Conservation (phyloP, 2,113 vertebrate species). For the Falco punctatus region DNA sequence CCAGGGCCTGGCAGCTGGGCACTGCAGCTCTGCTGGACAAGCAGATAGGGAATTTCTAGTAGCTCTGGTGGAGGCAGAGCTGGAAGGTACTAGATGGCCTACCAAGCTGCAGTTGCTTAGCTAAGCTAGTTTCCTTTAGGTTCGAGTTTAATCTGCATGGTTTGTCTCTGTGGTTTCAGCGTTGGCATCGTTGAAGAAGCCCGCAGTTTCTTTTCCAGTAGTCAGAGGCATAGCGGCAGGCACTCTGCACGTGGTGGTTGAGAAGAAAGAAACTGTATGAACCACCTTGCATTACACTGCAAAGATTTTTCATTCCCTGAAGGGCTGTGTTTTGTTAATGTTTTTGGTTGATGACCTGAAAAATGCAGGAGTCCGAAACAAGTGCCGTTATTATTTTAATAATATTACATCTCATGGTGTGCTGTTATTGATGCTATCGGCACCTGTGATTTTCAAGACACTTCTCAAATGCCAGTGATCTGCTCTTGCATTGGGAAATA, state of each 20-base stretch:
- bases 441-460: conserved; percentile 9
- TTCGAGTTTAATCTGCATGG: rapidly evolving
- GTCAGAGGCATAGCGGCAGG: neutral
- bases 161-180: neutral
- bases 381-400: conserved; percentile 30
- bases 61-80: neutral
- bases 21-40: neutral
- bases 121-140: neutral
- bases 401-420: neutral
- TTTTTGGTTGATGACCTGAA: conserved; percentile 56
- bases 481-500: neutral
- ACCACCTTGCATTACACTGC: neutral
- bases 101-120: neutral
- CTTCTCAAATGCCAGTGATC: conserved; percentile 8
- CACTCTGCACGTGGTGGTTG: neutral
- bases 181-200: neutral
- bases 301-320: conserved; percentile 28
- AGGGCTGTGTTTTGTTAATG: conserved; percentile 34
- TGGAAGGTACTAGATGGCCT: neutral
- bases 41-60: neutral
- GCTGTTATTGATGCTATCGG: conserved; percentile 13
- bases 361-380: conserved; percentile 16
- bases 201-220: neutral
- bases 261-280: neutral
- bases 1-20: neutral